A percentile compares a stretch with the other conserved stretches of the same genome.
phyloP scores from a whole-genome alignment of 2,113 vertebrate species.

The Redunca redunca region DNA sequence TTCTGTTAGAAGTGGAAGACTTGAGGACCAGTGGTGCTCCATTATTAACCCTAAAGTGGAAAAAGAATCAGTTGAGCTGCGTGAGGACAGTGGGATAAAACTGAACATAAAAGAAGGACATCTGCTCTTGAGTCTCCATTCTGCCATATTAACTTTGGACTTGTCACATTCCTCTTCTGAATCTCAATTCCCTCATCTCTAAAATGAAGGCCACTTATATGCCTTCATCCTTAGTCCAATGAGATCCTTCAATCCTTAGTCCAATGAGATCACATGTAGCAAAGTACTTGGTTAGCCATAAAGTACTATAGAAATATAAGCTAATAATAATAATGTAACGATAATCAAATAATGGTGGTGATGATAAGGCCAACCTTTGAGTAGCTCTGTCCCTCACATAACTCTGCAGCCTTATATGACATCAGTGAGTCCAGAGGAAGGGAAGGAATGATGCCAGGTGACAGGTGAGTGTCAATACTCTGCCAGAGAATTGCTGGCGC shows the following conservation, averaged over 20 bases:
- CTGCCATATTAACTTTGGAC: background rate
- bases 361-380: background rate
- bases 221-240: background rate
- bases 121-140: background rate
- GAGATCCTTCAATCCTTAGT: conserved; percentile 30
- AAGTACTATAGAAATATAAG: conserved; percentile 10
- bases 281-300: background rate
- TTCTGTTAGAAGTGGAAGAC: background rate
- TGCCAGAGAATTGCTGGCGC: background rate
- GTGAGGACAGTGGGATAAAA: background rate
- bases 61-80: background rate
- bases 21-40: background rate
- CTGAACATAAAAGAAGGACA: background rate
- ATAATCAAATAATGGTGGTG: background rate
- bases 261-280: background rate
- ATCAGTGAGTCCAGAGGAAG: background rate
- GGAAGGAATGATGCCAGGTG: background rate
- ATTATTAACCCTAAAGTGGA: background rate
- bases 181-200: background rate
- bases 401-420: background rate
- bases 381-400: background rate
- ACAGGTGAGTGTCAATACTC: background rate
- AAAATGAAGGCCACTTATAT: background rate
- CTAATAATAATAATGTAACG: background rate
- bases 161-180: background rate